Conservation (phyloP, 2,113 vertebrate species). For the Chionomys nivalis region DNA sequence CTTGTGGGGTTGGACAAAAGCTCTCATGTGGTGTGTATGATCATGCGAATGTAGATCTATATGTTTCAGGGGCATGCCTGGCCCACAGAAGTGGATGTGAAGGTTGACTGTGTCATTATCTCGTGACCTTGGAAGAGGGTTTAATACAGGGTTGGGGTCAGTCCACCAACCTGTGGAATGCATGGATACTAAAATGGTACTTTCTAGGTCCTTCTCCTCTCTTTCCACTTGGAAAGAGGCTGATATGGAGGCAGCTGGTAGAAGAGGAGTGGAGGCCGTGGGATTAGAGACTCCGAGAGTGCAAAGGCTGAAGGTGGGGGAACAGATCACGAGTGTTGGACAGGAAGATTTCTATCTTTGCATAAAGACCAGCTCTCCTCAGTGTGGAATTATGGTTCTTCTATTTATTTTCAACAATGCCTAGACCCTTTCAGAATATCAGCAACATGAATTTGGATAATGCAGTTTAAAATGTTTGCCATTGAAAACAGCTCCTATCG, state of each 20-base stretch:
- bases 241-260: not conserved
- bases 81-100: not conserved
- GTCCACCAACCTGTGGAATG: not conserved
- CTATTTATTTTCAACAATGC: not conserved
- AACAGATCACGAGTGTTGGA: not conserved
- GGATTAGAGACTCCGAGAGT: not conserved
- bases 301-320: not conserved
- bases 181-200: rapidly evolving
- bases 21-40: not conserved
- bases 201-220: not conserved
- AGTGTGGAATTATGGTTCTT: not conserved
- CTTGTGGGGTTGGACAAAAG: no score
- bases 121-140: not conserved
- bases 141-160: not conserved
- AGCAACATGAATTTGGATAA: not conserved
- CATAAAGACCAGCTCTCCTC: not conserved
- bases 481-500: not conserved
- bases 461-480: not conserved
- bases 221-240: not conserved
- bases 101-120: no score
- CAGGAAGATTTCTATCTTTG: not conserved
- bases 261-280: not conserved
- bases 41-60: not conserved
- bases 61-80: not conserved
- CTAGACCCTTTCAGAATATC: not conserved